Evolutionary conservation across 1,140 invertebrate species (phyloP), one percentile per base, ranked within the genome.

Genomic region (Zaprionus davidi): DNA sequence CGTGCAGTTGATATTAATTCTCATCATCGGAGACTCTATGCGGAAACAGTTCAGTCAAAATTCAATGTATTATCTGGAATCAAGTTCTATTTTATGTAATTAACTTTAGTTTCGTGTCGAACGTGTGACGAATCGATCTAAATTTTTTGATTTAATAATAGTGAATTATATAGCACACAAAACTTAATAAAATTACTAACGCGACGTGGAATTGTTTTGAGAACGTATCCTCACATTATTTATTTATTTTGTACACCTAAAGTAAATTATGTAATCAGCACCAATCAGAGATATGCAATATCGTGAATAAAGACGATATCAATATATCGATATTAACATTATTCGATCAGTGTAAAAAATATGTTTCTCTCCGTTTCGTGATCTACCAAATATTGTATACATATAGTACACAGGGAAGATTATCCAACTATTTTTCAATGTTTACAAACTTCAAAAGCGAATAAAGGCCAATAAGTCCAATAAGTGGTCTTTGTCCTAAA

Each of bases 1-100:
- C 75, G 68, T 80, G 79, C 56, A 71, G 58, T 82, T 90, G 86
- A 90, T 90, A 90, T 90, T 90, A 90, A 75, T 63, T 60, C 41
- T 22, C 63, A 73, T 79, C 69, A 55, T 73, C 73, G 53, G 58
- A 58, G 38, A 82, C 62, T 55, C 56, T 71, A 73, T 67, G 24
- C 28, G 31, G 26, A 51, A 60, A 55, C 31, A 62, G 64, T 65
- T 63, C 44, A 67, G 41, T 64, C 64, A 67, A 72, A 65, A 77
- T 73, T 58, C 38, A 49, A 46, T 49, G 46, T 44, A 62, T 34
- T 64, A 34, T 46, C n/a, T 46, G 41, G 41, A 46, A 46, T 46
- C 41, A 46, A 17, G 57, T 55, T 68, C 56, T 31, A 24, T 64
- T 88, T 83, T 69, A 69, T 74, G 74, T 84, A 87, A 81, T 81